A percentile compares a stretch with the other conserved stretches of the same genome.
Evolutionary conservation across 2,888 invertebrate species (phyloP).

Genomic region (Calameuta pallipes): DNA sequence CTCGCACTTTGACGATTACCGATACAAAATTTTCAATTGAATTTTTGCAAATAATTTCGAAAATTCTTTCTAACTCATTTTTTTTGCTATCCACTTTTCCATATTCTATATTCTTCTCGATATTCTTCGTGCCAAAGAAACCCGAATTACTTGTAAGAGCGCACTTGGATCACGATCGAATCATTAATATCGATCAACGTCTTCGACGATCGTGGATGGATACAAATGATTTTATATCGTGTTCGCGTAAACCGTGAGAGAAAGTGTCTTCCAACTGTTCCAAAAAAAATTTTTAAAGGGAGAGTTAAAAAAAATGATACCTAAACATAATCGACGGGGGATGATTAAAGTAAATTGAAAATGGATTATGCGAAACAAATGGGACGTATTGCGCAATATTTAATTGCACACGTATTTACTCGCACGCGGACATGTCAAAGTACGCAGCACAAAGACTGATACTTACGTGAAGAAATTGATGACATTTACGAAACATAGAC

Average conservation of each 20-base stretch:
- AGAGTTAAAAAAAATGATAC: conserved; percentile 11
- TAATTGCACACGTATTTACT: conserved; percentile 21
- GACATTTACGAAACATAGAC: background rate
- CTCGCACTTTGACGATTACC: background rate
- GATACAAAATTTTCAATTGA: conserved; percentile 21
- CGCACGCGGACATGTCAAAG: conserved; percentile 26
- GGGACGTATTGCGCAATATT: conserved; percentile 8
- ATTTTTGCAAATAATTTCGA: conserved; percentile 16
- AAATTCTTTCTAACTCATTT: conserved; percentile 15
- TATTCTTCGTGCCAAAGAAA: conserved; percentile 40
- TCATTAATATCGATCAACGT: no score
- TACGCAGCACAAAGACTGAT: conserved; percentile 56
- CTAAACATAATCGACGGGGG: background rate
- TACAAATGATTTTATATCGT: conserved; percentile 10
- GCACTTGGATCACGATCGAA: conserved; percentile 10
- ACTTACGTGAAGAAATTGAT: conserved; percentile 34
- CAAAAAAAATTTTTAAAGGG: conserved; percentile 20
- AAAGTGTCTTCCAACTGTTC: conserved; percentile 48
- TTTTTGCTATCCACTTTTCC: conserved; percentile 12
- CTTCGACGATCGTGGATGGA: no score
- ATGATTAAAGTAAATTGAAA: conserved; percentile 1
- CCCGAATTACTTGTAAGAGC: conserved; percentile 30
- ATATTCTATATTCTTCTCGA: conserved; percentile 22
- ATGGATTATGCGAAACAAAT: conserved; percentile 2
- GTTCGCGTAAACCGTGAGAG: conserved; percentile 29